Percentiles rank a stretch among this genome's conserved stretches.
Evolutionary conservation across 2,888 invertebrate genomes (phyloP).

Genomic region (Ephialtes manifestator): DNA sequence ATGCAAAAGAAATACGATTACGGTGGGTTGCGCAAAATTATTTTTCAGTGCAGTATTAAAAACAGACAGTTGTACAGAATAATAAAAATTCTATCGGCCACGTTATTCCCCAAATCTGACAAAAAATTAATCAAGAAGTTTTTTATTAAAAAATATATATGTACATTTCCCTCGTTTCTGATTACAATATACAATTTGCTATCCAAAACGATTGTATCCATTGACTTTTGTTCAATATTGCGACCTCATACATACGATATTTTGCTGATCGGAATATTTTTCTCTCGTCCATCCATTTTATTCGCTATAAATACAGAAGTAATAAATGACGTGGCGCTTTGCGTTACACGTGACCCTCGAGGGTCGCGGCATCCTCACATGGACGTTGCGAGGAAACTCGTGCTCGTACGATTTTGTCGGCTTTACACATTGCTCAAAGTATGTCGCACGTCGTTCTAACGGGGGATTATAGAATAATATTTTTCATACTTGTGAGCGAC

Average conservation of each 20-base stretch:
- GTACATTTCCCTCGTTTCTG: too few relatives aligned
- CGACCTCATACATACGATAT: neutral
- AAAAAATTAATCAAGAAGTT: too few relatives aligned
- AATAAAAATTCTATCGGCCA: too few relatives aligned
- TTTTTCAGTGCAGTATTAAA: too few relatives aligned
- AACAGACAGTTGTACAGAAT: too few relatives aligned
- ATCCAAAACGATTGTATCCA: too few relatives aligned
- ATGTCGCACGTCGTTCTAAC: slow-evolving; percentile 33
- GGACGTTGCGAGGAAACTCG: neutral
- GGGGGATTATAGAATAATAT: slow-evolving; percentile 41
- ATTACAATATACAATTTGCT: too few relatives aligned
- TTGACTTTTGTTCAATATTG: neutral
- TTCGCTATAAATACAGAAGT: neutral
- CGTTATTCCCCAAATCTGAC: too few relatives aligned
- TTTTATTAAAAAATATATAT: too few relatives aligned
- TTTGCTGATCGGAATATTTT: slow-evolving; percentile 1
- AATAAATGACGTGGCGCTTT: slow-evolving; percentile 39
- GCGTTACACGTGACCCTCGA: slow-evolving; percentile 30
- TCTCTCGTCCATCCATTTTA: slow-evolving; percentile 9
- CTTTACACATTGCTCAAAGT: slow-evolving; percentile 36
- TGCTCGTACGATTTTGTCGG: slow-evolving; percentile 8
- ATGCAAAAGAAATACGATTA: too few relatives aligned
- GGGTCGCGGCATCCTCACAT: slow-evolving; percentile 24
- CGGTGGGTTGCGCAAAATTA: too few relatives aligned
- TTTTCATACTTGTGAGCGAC: slow-evolving; percentile 26